Evolutionary conservation across 1,140 invertebrate species (phyloP), one percentile per base, ranked within the genome.

Genomic region (Drosophila leontia): DNA sequence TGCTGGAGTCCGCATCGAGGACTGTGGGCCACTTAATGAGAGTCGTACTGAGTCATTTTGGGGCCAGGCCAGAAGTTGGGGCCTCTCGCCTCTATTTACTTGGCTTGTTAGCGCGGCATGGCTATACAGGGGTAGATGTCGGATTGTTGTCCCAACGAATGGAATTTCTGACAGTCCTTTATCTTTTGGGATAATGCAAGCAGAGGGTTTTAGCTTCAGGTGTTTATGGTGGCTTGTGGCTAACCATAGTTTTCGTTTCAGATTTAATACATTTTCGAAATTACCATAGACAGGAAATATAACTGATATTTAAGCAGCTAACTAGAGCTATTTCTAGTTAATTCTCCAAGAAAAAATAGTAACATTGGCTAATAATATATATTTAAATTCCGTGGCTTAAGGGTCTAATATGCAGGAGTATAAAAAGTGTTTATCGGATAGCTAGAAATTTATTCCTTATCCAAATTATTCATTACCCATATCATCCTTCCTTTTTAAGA

Each of bases 91-190:
- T 39, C 71, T 80, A 87, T 87, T 87, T 82, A 75, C 84, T 55
- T 72, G 64, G 64, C 84, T 88, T 87, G 77, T 88, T 83, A 80
- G 68, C 80, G 60, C 47, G 44, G 39, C 37, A 41, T 34, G 57
- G 29, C 53, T 53, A 77, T 74, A 69, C 71, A 72, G 53, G 37
- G 19, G 32, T 17, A 29, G 56, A 71, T 39, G 32, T 53, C 53
- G 39, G 42, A 19, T 70, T 42, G 65, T 70, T 72, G 45, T 71
- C 37, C 17, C 35, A 59, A 42, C 29, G 45, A 35, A 51, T 51
- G 45, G 55, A 60, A 72, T 60, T 72, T 72, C 55, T 29, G 53
- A 39, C 37, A 60, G 44, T 47, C 39, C 32, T 19, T 68, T 41
- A 51, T 68, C 19, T 55, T 29, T 17, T 13, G 4, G 29, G n/a